Base-by-base conservation (phyloP, 2,113 vertebrate genomes). In the Gambusia holbrooki region DNA sequence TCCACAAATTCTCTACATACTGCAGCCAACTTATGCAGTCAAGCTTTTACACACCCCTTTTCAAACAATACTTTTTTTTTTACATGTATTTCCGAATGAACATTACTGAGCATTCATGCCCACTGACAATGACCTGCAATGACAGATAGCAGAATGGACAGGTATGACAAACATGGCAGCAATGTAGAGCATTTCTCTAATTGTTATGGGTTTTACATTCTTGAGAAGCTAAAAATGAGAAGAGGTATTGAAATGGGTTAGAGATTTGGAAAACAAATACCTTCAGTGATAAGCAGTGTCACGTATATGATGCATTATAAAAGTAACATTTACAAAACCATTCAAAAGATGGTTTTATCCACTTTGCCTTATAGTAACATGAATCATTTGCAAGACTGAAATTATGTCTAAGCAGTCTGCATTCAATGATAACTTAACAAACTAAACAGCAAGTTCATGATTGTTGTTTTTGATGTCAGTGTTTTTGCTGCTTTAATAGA, bases 151-250 rank as follows among this genome's bases (percentile, higher is more conserved):
- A 37, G 68, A 78, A 40, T 30, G 65, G 30, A 12, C 25, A 65
- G 28, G 60, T 4, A 77, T 40, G 79, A 76, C 1, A 62, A 76
- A 72, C 79, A 87, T 62, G 68, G 65, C 62, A 54, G 76, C 22
- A 66, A 74, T 84, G 80, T 66, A 73, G 28, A 63, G 71, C 71
- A 87, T 88, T 79, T 66, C 37, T 7, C 8, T 84, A 90, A 88
- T 86, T 74, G 79, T 88, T 85, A 80, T 82, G 74, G 62, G 70
- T 67, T 42, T 70, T n/a, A 61, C 40, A 62, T 75, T 69, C 51
- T 51, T 74, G 42, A 51, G 40, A 51, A 32, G 1, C 69, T 65
- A 42, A 54, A 9, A 37, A 45, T 51, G 69, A 69, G 76, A 33
- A 27, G 54, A 78, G 67, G 28, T 40, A 15, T 3, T 68, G 74